Evolutionary conservation across 2,113 vertebrate species (phyloP), one percentile per base, ranked within the genome.

Genomic region (Stegostoma tigrinum): DNA sequence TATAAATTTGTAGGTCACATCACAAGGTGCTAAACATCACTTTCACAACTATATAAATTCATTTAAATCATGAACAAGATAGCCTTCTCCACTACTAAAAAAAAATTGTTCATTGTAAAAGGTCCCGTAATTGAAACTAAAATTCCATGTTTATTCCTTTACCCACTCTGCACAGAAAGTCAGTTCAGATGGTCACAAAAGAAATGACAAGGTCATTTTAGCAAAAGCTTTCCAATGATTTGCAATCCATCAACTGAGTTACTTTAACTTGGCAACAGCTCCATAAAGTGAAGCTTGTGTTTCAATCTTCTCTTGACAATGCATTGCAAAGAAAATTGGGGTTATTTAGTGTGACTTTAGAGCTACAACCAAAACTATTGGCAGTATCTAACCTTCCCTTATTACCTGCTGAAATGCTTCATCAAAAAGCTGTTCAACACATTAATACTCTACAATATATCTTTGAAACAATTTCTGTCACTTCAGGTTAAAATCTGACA

Each of bases 41-140:
- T 93, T 90, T 38, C 15, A 17, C 38, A 93, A 93, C n/a, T 52
- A 4, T 72, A 52, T 34, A 95, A 72, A 72, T 72, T 52, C 94
- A 95, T 95, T 90, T 95, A 95, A 98, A 97, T 97, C 97, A 97
- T 97, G 96, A 96, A 96, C 95, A 96, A 96, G 93, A 55, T 97
- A 97, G 98, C 98, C 97, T 98, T 98, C 97, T 96, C 97, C 97
- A 97, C 97, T 98, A 97, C 97, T 97, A 97, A 96, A 97, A 98
- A 98, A 99, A 99, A 99, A 99, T 98, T 98, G 97, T 98, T 99
- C 99, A 99, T 99, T 99, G 97, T 97, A 97, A 98, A 97, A 98
- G 97, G 42, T 95, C 42, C 24, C 72, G 97, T 97, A 97, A 97
- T 97, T 98, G 97, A 97, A 98, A 98, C 98, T 98, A 98, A 98